These are phyloP conservation scores for Archips crataeganus DNA, from an alignment of 2,888 invertebrate genomes.

Conservation along the genomic window DNA sequence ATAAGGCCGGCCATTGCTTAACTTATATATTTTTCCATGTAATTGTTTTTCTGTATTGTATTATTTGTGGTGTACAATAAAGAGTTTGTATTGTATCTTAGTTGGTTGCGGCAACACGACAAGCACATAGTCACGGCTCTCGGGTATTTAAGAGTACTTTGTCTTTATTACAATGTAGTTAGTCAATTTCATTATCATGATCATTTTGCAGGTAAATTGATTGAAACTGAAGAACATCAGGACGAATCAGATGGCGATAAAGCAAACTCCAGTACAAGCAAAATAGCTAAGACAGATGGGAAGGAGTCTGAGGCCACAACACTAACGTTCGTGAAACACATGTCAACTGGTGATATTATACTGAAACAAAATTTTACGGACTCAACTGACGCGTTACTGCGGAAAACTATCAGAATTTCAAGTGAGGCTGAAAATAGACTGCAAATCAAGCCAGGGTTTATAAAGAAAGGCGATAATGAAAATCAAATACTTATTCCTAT, in stretches of 20 bases:
- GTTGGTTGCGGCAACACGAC: too few species aligned
- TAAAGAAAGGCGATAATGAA: slow-evolving; percentile 79
- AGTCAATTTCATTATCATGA: not conserved
- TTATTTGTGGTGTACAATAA: too few species aligned
- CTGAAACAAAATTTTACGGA: slow-evolving; percentile 76
- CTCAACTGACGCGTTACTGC: slow-evolving; percentile 72
- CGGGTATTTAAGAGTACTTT: too few species aligned
- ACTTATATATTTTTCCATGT: too few species aligned
- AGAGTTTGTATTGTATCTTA: too few species aligned
- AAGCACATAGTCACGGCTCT: too few species aligned
- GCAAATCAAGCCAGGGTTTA: slow-evolving; percentile 75
- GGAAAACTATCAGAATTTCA: slow-evolving; percentile 78
- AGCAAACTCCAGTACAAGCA: slow-evolving; percentile 63
- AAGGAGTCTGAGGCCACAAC: slow-evolving; percentile 71
- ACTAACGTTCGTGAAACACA: slow-evolving; percentile 78
- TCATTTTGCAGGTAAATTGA: slow-evolving; percentile 81
- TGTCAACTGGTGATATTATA: slow-evolving; percentile 74
- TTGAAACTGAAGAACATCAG: slow-evolving; percentile 86
- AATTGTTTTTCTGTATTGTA: too few species aligned
- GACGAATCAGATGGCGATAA: slow-evolving; percentile 85
- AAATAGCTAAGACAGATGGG: slow-evolving; percentile 62
- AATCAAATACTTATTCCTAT: slow-evolving; percentile 79
- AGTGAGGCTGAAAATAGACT: slow-evolving; percentile 79
- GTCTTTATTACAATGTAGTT: too few species aligned
- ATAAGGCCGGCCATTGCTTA: too few species aligned